Percentiles rank a stretch among this genome's conserved stretches.
These are phyloP conservation scores for Phocides pigmalion DNA, from an alignment of 1,140 invertebrate genomes.

Conservation along the genomic window DNA sequence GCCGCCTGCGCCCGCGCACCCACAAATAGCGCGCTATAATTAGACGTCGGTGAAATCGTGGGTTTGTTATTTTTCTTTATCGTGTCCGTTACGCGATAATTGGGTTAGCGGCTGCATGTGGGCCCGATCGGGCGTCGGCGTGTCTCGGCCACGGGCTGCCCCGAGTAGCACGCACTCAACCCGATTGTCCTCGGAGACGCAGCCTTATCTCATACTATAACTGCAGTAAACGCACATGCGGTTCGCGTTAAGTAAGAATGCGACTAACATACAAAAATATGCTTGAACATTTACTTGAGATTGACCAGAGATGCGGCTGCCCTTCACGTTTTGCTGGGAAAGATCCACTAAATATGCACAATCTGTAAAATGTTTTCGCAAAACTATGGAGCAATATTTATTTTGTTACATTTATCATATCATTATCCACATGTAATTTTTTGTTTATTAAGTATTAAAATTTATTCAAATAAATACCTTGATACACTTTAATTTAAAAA, in stretches of 20 bases:
- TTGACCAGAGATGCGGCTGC: too few relatives aligned
- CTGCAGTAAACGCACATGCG: not conserved
- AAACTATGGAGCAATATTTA: too few relatives aligned
- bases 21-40: conserved; percentile 82
- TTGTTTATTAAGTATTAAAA: too few relatives aligned
- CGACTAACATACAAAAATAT: not conserved
- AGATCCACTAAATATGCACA: too few relatives aligned
- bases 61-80: conserved; percentile 84
- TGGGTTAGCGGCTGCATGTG: conserved; percentile 81
- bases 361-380: too few relatives aligned
- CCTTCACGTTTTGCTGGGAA: too few relatives aligned
- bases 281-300: not conserved
- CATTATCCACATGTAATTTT: too few relatives aligned
- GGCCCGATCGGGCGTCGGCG: conserved; percentile 75
- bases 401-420: too few relatives aligned
- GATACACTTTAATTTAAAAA: too few relatives aligned
- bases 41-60: conserved; percentile 81
- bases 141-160: conserved; percentile 59
- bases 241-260: not conserved
- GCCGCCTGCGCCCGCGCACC: conserved; percentile 77
- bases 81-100: conserved; percentile 82
- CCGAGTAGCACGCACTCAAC: conserved; percentile 4
- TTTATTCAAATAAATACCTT: too few relatives aligned
- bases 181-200: not conserved
- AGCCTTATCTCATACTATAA: not conserved